A percentile compares a stretch with the other conserved stretches of the same genome.
phyloP scores from a whole-genome alignment of 2,797 vertebrate genomes.

The Heliangelus exortis region DNA sequence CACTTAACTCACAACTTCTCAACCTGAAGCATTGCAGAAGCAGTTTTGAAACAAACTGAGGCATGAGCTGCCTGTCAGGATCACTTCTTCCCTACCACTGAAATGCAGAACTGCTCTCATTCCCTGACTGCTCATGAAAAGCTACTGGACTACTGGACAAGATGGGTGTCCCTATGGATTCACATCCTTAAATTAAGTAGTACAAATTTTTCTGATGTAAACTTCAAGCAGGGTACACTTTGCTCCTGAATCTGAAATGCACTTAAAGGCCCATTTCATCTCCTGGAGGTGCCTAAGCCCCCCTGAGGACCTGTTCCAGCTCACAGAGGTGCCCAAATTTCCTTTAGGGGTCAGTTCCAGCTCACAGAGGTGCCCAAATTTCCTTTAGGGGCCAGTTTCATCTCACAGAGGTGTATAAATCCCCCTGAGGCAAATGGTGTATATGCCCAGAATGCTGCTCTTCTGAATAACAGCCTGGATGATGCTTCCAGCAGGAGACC shows the following conservation, averaged over 20 bases:
- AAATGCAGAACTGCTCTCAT: neutral
- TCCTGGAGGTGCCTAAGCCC: neutral
- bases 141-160: accelerated
- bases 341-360: too few species aligned
- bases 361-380: too few species aligned
- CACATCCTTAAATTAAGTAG: neutral
- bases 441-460: accelerated
- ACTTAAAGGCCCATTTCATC: neutral
- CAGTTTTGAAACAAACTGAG: neutral
- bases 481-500: neutral
- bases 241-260: neutral
- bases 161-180: neutral
- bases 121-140: neutral
- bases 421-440: neutral
- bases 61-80: neutral
- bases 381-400: neutral
- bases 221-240: neutral
- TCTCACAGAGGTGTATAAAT: neutral
- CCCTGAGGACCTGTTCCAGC: neutral
- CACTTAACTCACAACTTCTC: neutral
- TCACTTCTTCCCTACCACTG: neutral
- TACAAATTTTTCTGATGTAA: neutral
- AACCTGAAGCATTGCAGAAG: neutral
- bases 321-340: neutral
- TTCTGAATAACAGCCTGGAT: neutral